Conservation (phyloP, 1,140 invertebrate species). For the Periplaneta americana region DNA sequence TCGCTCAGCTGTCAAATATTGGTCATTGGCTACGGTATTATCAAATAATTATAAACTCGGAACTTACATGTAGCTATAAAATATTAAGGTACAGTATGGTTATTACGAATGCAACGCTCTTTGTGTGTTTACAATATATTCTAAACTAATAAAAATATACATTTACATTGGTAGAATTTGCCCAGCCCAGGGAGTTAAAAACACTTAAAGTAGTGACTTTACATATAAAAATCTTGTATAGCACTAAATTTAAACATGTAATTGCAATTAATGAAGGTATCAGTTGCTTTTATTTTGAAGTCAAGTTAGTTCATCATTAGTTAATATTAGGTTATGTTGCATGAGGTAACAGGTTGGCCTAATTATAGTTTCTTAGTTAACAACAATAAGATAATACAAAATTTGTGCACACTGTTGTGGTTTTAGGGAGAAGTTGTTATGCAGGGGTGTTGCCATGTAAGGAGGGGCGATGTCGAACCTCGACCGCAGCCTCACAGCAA, state of each 20-base stretch:
- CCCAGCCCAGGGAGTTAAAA: background rate
- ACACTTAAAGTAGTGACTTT: background rate
- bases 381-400: background rate
- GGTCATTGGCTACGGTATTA: background rate
- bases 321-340: background rate
- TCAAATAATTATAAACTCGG: background rate
- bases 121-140: background rate
- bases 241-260: background rate
- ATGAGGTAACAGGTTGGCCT: background rate
- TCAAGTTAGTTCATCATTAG: background rate
- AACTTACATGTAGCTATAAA: background rate
- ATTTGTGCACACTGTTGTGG: background rate
- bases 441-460: background rate
- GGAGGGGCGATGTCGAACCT: constrained; percentile 33
- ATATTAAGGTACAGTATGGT: background rate
- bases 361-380: background rate
- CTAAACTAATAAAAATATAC: background rate
- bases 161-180: background rate
- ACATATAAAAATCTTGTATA: background rate
- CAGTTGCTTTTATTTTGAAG: background rate
- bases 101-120: background rate
- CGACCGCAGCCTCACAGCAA: constrained; percentile 46
- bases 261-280: background rate
- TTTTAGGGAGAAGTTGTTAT: background rate
- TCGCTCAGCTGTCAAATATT: background rate